Evolutionary conservation across 2,888 invertebrate genomes (phyloP).

Genomic region (Xestia sexstrigata): DNA sequence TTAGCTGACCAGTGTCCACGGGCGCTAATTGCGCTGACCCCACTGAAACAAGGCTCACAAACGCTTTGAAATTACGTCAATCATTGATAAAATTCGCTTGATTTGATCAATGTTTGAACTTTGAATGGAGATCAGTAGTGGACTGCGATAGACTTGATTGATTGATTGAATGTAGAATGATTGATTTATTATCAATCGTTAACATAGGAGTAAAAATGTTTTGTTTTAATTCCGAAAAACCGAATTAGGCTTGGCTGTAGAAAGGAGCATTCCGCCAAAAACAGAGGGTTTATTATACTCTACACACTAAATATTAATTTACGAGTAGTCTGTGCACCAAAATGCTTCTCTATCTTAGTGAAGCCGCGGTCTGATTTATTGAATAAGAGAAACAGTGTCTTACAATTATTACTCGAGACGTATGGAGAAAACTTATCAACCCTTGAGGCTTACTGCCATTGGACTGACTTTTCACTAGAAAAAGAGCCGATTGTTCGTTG

Average conservation of each 20-base stretch:
- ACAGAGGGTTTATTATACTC: background rate
- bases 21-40: slow-evolving; percentile 43
- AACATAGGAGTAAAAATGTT: background rate
- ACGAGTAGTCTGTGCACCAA: background rate
- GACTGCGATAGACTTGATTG: background rate
- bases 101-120: slow-evolving; percentile 42
- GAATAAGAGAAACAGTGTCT: background rate
- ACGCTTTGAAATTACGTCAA: slow-evolving; percentile 48
- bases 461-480: background rate
- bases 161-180: slow-evolving; percentile 6
- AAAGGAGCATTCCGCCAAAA: background rate
- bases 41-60: slow-evolving; percentile 31
- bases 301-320: background rate
- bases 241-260: background rate
- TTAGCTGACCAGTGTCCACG: slow-evolving; percentile 21
- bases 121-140: background rate
- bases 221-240: background rate
- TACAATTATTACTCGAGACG: background rate
- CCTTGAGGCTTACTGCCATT: background rate
- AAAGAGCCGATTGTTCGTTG: background rate
- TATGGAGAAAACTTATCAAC: background rate
- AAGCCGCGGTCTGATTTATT: background rate
- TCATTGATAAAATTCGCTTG: slow-evolving; percentile 40
- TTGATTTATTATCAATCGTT: background rate
- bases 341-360: background rate